phyloP scores from a whole-genome alignment of 2,797 vertebrate species.

The Falco berigora region DNA sequence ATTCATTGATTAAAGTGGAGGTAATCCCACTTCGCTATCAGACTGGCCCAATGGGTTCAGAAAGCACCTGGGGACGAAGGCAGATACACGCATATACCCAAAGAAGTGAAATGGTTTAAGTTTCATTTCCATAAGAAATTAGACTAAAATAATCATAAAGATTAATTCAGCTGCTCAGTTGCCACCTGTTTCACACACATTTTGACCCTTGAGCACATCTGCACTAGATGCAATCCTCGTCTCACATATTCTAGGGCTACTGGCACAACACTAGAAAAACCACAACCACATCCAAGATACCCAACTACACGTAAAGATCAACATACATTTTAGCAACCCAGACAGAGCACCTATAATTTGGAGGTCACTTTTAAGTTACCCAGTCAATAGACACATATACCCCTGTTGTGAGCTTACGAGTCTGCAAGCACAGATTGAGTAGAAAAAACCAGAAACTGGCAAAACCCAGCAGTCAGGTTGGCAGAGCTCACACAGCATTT shows the following conservation, averaged over 20 bases:
- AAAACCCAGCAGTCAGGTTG: not conserved
- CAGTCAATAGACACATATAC: not conserved
- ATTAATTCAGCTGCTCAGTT: not conserved
- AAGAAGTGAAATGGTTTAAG: not conserved
- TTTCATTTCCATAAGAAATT: not conserved
- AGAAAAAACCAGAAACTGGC: not conserved
- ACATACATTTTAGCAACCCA: not conserved
- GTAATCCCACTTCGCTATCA: not conserved
- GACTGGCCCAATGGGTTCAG: not conserved
- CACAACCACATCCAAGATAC: not conserved
- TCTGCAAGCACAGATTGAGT: not conserved
- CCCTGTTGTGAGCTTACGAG: accelerated
- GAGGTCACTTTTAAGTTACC: not conserved
- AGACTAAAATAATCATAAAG: not conserved
- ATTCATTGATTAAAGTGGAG: not conserved
- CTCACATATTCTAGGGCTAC: not conserved
- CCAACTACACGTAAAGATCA: not conserved
- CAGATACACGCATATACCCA: not conserved
- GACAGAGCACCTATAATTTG: not conserved
- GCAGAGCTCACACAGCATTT: not conserved
- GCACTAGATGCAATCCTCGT: not conserved
- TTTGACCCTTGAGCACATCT: not conserved
- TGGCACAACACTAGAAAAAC: not conserved
- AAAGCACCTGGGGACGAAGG: not conserved
- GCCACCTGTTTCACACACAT: not conserved